Evolutionary conservation across 2,888 invertebrate species (phyloP).

Genomic region (Polydrusus cervinus): DNA sequence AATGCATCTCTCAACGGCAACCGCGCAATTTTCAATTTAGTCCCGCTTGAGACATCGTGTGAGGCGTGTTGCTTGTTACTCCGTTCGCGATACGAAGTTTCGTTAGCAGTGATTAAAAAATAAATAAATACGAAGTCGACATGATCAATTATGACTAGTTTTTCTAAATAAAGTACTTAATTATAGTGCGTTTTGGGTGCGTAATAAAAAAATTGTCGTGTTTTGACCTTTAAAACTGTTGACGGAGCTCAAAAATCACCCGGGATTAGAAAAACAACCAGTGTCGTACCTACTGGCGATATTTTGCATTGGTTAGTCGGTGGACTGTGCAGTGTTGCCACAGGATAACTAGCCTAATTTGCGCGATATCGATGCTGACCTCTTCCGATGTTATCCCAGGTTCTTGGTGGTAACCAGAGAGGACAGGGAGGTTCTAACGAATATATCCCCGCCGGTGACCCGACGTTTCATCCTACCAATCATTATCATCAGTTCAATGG

Average conservation of each 20-base stretch:
- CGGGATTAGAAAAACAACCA: conserved; percentile 32
- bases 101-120: not conserved
- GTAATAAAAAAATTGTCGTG: not conserved
- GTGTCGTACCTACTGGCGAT: conserved; percentile 14
- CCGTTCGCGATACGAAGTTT: conserved; percentile 20
- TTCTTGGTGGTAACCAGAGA: conserved; percentile 19
- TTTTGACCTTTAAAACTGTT: conserved; percentile 20
- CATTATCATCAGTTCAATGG: conserved; percentile 24
- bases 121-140: too few relatives aligned
- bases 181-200: conserved; percentile 18
- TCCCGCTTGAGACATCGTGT: conserved; percentile 47
- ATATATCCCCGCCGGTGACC: not conserved
- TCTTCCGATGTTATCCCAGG: conserved; percentile 24
- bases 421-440: conserved; percentile 17
- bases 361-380: conserved; percentile 13
- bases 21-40: conserved; percentile 59
- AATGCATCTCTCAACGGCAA: conserved; percentile 55
- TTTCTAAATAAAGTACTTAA: not conserved
- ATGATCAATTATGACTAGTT: not conserved
- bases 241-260: conserved; percentile 22
- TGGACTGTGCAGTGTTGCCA: conserved; percentile 31
- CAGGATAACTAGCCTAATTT: not conserved
- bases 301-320: conserved; percentile 21
- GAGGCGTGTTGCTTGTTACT: not conserved
- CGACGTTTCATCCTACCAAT: conserved; percentile 26